These are phyloP conservation scores for Drosophila subsilvestris DNA, from an alignment of 2,888 invertebrate genomes.

Conservation along the genomic window DNA sequence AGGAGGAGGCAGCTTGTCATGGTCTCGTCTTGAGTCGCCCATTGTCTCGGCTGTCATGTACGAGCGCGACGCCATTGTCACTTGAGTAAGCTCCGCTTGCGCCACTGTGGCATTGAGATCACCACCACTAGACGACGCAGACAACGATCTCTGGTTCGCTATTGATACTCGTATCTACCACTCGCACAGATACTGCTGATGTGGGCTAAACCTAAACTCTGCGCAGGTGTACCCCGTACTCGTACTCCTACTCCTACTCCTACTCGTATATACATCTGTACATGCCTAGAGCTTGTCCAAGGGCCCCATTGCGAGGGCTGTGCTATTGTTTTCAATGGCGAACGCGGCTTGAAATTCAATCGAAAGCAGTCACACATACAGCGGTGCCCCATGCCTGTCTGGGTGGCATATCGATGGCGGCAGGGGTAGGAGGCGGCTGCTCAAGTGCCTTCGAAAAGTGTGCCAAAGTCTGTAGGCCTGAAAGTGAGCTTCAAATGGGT, in stretches of 20 bases:
- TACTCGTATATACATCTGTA: no score
- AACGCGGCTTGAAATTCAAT: conserved; percentile 47
- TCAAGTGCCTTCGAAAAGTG: conserved; percentile 65
- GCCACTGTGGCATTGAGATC: conserved; percentile 73
- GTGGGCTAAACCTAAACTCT: conserved; percentile 56
- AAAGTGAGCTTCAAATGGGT: conserved; percentile 32
- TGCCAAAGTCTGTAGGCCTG: conserved; percentile 69
- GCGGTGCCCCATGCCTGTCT: conserved; percentile 37
- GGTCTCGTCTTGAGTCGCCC: conserved; percentile 52
- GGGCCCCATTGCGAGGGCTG: conserved; percentile 38
- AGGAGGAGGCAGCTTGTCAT: conserved; percentile 52
- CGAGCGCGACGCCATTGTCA: conserved; percentile 59
- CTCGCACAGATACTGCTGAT: conserved; percentile 48
- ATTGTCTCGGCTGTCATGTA: conserved; percentile 55
- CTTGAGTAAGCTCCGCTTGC: conserved; percentile 64
- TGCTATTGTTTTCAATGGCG: conserved; percentile 61
- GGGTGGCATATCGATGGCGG: conserved; percentile 65
- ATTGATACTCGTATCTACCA: conserved; percentile 28
- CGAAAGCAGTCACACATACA: not conserved
- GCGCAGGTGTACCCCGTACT: conserved; percentile 57
- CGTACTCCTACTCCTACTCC: no score
- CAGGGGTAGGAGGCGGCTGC: conserved; percentile 54
- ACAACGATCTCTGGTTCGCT: conserved; percentile 10
- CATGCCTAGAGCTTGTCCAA: conserved; percentile 44
- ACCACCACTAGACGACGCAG: conserved; percentile 13